Conservation (phyloP, 1,140 invertebrate genomes). For the Rhopalosiphum padi region DNA sequence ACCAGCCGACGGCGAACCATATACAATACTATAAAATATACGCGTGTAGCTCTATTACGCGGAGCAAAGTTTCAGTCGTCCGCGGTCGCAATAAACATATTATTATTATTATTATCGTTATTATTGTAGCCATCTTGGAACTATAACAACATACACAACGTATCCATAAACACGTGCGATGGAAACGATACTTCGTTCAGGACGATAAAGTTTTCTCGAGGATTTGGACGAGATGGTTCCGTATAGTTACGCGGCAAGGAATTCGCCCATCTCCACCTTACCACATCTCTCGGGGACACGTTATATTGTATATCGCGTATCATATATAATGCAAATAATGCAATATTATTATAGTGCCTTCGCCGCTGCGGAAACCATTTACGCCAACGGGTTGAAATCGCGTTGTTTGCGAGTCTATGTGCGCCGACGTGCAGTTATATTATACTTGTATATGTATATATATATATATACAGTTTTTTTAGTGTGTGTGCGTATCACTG, state of each 20-base stretch:
- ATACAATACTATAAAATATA: background rate
- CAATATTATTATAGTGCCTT: background rate
- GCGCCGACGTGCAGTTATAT: background rate
- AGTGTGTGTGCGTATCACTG: too few relatives aligned
- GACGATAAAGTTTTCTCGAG: slow-evolving; percentile 4
- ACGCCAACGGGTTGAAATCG: background rate
- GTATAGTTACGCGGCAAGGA: background rate
- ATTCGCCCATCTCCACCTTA: background rate
- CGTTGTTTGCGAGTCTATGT: background rate
- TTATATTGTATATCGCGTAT: background rate
- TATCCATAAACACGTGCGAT: background rate
- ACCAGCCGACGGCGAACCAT: background rate
- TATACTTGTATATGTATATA: background rate
- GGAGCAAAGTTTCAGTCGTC: background rate
- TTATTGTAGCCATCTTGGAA: background rate
- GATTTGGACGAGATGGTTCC: background rate
- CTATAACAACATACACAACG: background rate
- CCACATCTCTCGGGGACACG: background rate
- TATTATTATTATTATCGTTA: background rate
- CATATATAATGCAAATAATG: background rate
- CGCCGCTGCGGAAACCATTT: background rate
- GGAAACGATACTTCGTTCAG: background rate
- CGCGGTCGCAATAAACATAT: background rate
- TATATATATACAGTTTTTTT: too few relatives aligned
- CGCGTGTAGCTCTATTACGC: background rate